These are phyloP conservation scores for Erythrocercus mccallii DNA, from an alignment of 2,113 vertebrate genomes.

Conservation along the genomic window DNA sequence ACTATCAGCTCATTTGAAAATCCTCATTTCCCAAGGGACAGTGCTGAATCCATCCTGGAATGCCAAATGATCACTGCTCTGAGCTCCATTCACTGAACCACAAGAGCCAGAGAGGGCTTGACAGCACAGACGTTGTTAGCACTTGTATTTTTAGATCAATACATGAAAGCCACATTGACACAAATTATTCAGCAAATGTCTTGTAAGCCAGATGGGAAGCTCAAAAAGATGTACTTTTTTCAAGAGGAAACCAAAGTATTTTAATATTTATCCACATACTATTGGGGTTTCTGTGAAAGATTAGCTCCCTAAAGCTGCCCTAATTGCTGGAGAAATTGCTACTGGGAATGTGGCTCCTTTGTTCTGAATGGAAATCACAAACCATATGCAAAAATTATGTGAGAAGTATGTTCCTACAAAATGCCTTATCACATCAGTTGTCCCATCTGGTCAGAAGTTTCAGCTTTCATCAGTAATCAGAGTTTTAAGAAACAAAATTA, in stretches of 20 bases:
- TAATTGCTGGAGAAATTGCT: neutral
- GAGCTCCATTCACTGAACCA: neutral
- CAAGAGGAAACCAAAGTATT: conserved; percentile 44
- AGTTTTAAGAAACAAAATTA: neutral
- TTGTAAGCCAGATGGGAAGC: conserved; percentile 60
- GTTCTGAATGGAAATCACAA: neutral
- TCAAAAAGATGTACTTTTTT: conserved; percentile 39
- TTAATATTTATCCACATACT: neutral
- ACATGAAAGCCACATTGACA: conserved; percentile 57
- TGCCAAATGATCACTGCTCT: neutral
- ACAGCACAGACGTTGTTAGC: conserved; percentile 35
- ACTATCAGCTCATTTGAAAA: conserved; percentile 9
- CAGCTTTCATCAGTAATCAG: neutral
- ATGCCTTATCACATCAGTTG: neutral
- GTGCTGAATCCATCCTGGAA: neutral
- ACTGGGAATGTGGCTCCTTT: neutral
- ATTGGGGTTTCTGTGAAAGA: neutral
- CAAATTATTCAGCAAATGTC: conserved; percentile 57
- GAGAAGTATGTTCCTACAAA: neutral
- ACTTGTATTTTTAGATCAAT: conserved; percentile 52
- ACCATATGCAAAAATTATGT: neutral
- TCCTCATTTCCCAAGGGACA: neutral
- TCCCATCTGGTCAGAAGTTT: neutral
- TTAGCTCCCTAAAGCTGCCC: neutral
- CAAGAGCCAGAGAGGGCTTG: conserved; percentile 7